A percentile compares a stretch with the other conserved stretches of the same genome.
phyloP scores from a whole-genome alignment of 2,888 invertebrate genomes.

The Acronicta leporina region DNA sequence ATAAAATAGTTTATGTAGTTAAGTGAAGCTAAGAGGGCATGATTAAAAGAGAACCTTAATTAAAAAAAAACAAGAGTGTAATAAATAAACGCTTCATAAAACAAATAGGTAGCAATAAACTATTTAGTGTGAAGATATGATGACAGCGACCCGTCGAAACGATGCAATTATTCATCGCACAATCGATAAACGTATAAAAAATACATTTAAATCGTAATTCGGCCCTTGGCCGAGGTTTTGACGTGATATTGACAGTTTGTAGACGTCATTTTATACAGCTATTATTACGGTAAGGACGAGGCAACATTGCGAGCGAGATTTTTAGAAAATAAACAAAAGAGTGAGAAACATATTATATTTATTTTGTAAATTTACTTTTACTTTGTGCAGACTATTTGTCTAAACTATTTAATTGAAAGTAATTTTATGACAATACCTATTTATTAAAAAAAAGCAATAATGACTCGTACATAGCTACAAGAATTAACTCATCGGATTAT shows the following conservation, averaged over 20 bases:
- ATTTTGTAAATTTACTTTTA: too few species aligned
- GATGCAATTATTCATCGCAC: slow-evolving; percentile 58
- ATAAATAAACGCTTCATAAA: slow-evolving; percentile 5
- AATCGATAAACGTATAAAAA: slow-evolving; percentile 62
- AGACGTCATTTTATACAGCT: slow-evolving; percentile 28
- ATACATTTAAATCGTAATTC: slow-evolving; percentile 64
- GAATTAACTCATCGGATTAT: slow-evolving; percentile 41
- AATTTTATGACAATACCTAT: too few species aligned
- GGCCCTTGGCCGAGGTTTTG: slow-evolving; percentile 61
- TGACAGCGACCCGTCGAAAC: slow-evolving; percentile 52
- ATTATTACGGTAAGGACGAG: slow-evolving; percentile 17
- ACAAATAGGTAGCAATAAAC: slow-evolving; percentile 29
- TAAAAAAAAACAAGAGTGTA: background rate
- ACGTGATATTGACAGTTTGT: slow-evolving; percentile 41
- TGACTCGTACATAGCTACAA: too few species aligned
- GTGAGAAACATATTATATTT: too few species aligned
- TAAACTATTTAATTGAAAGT: too few species aligned
- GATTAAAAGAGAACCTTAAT: background rate
- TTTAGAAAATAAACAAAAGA: background rate
- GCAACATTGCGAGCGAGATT: slow-evolving; percentile 15
- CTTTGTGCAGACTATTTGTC: too few species aligned
- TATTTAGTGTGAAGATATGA: slow-evolving; percentile 43
- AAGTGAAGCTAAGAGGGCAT: background rate
- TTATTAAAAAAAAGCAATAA: too few species aligned
- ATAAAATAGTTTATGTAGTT: background rate